Evolutionary conservation across 2,888 invertebrate genomes (phyloP).

Genomic region (Dryomyza anilis): DNA sequence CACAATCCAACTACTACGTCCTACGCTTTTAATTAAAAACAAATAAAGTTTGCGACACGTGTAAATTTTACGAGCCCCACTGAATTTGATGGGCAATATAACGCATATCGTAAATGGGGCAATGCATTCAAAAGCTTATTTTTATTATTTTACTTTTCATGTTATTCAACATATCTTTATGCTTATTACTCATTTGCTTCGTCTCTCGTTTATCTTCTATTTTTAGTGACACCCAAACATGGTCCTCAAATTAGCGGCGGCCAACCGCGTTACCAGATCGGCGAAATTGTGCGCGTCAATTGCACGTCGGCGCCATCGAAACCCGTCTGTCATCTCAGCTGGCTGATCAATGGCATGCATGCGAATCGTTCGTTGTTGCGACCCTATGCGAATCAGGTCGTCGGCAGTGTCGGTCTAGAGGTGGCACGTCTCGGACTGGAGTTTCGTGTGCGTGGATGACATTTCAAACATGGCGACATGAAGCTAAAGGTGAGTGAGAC

Average conservation of each 20-base stretch:
- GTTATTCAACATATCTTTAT: too few species aligned
- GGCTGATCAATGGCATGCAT: conserved; percentile 87
- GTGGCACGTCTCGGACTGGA: conserved; percentile 78
- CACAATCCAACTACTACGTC: too few species aligned
- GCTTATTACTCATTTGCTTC: too few species aligned
- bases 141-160: too few species aligned
- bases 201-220: conserved; percentile 2
- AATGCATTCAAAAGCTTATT: too few species aligned
- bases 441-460: conserved; percentile 79
- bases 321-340: conserved; percentile 80
- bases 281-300: conserved; percentile 81
- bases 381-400: conserved; percentile 64
- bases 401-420: conserved; percentile 71
- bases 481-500: conserved; percentile 72
- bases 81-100: too few species aligned
- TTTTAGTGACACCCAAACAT: conserved; percentile 74
- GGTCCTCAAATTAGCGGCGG: conserved; percentile 84
- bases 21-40: too few species aligned
- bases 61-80: too few species aligned
- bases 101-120: too few species aligned
- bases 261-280: conserved; percentile 79
- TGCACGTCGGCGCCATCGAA: conserved; percentile 83
- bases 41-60: too few species aligned
- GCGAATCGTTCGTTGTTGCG: conserved; percentile 65
- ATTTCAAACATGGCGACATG: conserved; percentile 84